Conservation (phyloP, 2,797 vertebrate genomes). For the Mus minutoides region DNA sequence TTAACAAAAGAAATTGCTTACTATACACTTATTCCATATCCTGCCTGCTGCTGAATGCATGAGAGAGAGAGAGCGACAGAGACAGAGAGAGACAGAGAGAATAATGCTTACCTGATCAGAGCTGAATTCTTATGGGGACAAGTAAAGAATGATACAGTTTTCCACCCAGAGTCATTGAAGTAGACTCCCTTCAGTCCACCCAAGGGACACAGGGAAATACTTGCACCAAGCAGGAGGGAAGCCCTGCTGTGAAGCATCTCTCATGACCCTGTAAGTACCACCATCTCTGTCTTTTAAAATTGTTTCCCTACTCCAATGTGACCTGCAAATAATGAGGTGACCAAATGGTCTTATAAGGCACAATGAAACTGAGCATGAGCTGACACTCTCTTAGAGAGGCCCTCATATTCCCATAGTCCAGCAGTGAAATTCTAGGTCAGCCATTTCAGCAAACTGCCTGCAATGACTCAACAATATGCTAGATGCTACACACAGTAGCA, state of each 20-base stretch:
- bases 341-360: background rate
- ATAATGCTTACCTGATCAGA: background rate
- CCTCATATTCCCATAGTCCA: background rate
- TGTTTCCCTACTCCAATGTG: slow-evolving; percentile 20
- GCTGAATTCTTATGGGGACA: background rate
- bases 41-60: background rate
- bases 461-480: slow-evolving; percentile 24
- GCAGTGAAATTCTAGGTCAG: background rate
- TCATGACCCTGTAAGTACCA: background rate
- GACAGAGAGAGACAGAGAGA: too few relatives aligned
- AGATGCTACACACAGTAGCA: background rate
- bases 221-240: background rate
- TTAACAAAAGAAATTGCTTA: background rate
- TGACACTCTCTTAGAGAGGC: background rate
- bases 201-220: background rate
- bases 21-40: background rate
- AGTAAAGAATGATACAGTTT: background rate
- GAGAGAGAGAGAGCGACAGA: too few relatives aligned
- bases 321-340: slow-evolving; percentile 15
- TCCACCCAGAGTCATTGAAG: background rate
- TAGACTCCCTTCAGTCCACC: background rate
- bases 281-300: slow-evolving; percentile 22
- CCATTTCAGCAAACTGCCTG: slow-evolving; percentile 36
- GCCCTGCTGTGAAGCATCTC: background rate
- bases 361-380: background rate